A percentile compares a stretch with the other conserved stretches of the same genome.
phyloP scores from a whole-genome alignment of 2,797 vertebrate species.

The Siniperca undulata region DNA sequence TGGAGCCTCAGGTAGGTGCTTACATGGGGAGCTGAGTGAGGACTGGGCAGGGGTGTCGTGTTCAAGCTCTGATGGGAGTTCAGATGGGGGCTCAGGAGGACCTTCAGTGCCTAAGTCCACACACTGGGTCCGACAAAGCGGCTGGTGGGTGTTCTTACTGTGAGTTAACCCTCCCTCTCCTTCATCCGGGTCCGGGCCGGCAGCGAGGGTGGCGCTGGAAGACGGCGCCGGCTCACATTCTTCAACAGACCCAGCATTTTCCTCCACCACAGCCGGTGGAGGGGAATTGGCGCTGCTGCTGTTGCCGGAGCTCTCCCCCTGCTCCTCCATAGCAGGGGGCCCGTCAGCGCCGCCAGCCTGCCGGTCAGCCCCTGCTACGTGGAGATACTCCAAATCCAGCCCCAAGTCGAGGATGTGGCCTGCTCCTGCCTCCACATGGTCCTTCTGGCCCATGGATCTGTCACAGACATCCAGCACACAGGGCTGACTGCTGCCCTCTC shows the following conservation, averaged over 20 bases:
- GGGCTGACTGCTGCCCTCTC: slow-evolving; percentile 85
- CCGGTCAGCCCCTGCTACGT: slow-evolving; percentile 89
- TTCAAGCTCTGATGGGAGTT: slow-evolving; percentile 49
- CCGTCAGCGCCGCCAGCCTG: slow-evolving; percentile 88
- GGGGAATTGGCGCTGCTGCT: slow-evolving; percentile 84
- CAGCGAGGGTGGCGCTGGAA: slow-evolving; percentile 27
- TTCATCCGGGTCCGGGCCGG: slow-evolving; percentile 37
- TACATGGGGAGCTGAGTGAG: slow-evolving; percentile 3
- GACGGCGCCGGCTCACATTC: slow-evolving; percentile 81
- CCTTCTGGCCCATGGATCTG: slow-evolving; percentile 98
- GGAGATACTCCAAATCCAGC: slow-evolving; percentile 91
- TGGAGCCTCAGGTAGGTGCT: slow-evolving; percentile 7
- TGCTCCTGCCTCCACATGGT: slow-evolving; percentile 90
- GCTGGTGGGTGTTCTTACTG: slow-evolving; percentile 78
- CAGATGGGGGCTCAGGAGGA: slow-evolving; percentile 85
- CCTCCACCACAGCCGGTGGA: slow-evolving; percentile 76
- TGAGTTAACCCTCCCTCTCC: slow-evolving; percentile 41
- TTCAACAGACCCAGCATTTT: slow-evolving; percentile 86
- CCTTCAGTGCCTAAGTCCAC: slow-evolving; percentile 88
- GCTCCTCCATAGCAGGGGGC: slow-evolving; percentile 89
- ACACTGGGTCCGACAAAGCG: slow-evolving; percentile 80
- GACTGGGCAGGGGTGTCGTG: not conserved
- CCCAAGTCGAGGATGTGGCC: slow-evolving; percentile 86
- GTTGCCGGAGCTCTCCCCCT: slow-evolving; percentile 84
- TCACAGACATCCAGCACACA: slow-evolving; percentile 90